Base-by-base conservation (phyloP, 2,797 vertebrate genomes). In the Rhinatrema bivittatum region DNA sequence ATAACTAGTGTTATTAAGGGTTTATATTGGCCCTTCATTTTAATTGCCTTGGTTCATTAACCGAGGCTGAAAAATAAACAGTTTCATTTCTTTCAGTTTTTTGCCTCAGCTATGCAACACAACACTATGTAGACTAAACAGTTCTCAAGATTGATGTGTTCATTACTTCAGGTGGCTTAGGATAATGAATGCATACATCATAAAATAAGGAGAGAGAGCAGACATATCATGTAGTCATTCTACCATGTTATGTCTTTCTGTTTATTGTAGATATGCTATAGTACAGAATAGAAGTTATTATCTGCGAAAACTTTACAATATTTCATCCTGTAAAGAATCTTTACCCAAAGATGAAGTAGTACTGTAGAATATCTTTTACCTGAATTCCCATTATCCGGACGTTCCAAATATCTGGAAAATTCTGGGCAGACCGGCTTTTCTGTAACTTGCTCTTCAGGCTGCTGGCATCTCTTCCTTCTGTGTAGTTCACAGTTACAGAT, bases 51-150 rank as follows among this genome's bases (percentile, higher is more conserved):
- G 27, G 35, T 20, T 70, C 34, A 49, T 53, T 54, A 25, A 34
- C 20, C 6, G 25, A 56, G 48, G 42, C 19, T 47, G 43, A 48
- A 55, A 60, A 5, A 33, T 55, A 35, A 53, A 56, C 57, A 47
- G 22, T 42, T 47, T 57, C 25, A n/a, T n/a, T 33, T 35, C 54
- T 59, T 66, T 62, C 32, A n/a, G n/a, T 44, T 43, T 69, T 66
- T 53, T 19, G 45, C 40, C 52, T 43, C 24, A 30, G 15, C 20
- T 20, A 12, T 62, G 31, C 46, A 46, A 29, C 19, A 29, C 31
- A 62, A 42, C 35, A 0, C 24, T 46, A 17, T 37, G 18, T 49
- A 38, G 33, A 39, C 10, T 20, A 5, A 48, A 41, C 33, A 30
- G 54, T 9, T 32, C 28, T 8, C 7, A 17, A 57, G 51, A 62